Conservation (phyloP, 2,797 vertebrate species). For the Microchirus variegatus region DNA sequence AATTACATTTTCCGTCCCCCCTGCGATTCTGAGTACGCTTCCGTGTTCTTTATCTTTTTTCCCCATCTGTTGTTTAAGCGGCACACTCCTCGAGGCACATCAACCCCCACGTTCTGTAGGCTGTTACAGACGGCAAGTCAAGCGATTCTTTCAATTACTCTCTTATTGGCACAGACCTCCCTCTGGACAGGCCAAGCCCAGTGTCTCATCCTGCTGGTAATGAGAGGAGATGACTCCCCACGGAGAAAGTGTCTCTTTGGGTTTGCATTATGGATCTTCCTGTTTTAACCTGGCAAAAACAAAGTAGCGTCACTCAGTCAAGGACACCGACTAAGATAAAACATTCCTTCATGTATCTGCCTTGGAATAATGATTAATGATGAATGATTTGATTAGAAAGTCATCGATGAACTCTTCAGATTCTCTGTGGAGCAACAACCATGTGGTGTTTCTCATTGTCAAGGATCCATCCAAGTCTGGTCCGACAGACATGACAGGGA, state of each 20-base stretch:
- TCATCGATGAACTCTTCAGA: too few species aligned
- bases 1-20: conserved; percentile 11
- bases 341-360: too few species aligned
- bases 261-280: conserved; percentile 73
- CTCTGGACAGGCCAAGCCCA: conserved; percentile 69
- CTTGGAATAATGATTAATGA: too few species aligned
- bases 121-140: conserved; percentile 76
- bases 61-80: conserved; percentile 76
- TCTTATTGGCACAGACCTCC: conserved; percentile 78
- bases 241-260: conserved; percentile 75
- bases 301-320: conserved; percentile 28
- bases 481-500: too few species aligned
- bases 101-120: conserved; percentile 71
- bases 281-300: conserved; percentile 68
- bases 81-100: conserved; percentile 59
- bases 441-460: too few species aligned
- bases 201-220: conserved; percentile 80
- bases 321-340: too few species aligned
- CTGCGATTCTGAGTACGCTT: conserved; percentile 49
- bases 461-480: too few species aligned
- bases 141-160: conserved; percentile 81
- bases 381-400: too few species aligned
- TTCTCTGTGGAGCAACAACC: too few species aligned
- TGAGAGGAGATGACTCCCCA: conserved; percentile 79
- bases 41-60: conserved; percentile 72